A percentile compares a stretch with the other conserved stretches of the same genome.
Conservation (phyloP, 2,113 vertebrate species). For the Silurus asotus region DNA sequence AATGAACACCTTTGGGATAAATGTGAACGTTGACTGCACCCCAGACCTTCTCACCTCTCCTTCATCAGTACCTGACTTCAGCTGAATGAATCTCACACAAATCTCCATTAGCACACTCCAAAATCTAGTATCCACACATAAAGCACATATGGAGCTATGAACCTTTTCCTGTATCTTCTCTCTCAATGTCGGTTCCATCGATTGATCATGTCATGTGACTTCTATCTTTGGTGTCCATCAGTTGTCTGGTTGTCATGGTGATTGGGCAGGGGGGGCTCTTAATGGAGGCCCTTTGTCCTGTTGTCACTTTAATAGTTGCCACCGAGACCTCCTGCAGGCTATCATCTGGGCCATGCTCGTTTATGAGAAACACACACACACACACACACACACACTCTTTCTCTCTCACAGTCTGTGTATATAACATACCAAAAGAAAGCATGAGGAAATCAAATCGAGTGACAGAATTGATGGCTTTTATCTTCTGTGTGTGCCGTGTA, state of each 20-base stretch:
- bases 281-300: slow-evolving; percentile 71
- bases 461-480: slow-evolving; percentile 23
- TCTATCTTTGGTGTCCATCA: slow-evolving; percentile 48
- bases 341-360: slow-evolving; percentile 51
- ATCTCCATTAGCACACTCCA: no score
- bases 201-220: slow-evolving; percentile 30
- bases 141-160: background rate
- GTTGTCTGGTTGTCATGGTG: slow-evolving; percentile 47
- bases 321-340: slow-evolving; percentile 63
- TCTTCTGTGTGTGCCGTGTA: background rate
- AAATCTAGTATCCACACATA: background rate
- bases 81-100: no score
- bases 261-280: slow-evolving; percentile 57
- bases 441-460: slow-evolving; percentile 22
- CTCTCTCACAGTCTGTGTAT: background rate
- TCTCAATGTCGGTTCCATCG: background rate
- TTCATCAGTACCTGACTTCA: no score
- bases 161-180: background rate
- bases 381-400: slow-evolving; percentile 17
- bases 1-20: no score
- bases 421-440: background rate
- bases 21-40: no score
- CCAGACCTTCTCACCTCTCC: no score
- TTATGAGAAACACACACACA: background rate
- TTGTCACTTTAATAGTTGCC: slow-evolving; percentile 67